Evolutionary conservation across 2,888 invertebrate genomes (phyloP).

Genomic region (Andrena trimmerana): DNA sequence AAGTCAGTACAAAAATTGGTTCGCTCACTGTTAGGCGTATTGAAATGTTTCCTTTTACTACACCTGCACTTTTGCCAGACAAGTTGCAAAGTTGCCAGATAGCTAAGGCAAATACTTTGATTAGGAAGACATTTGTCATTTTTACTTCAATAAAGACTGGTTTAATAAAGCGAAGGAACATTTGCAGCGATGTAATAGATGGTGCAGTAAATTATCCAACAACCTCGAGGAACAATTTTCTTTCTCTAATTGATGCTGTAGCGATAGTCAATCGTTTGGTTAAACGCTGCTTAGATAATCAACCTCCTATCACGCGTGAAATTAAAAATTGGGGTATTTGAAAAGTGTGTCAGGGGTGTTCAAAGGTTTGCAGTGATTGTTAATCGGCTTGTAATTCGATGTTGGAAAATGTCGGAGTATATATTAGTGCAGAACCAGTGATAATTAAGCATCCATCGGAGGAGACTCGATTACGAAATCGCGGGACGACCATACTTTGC

Average conservation of each 20-base stretch:
- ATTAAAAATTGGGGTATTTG: neutral
- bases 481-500: slow-evolving; percentile 18
- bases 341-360: slow-evolving; percentile 18
- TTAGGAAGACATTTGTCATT: too few species aligned
- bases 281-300: neutral
- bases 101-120: too few species aligned
- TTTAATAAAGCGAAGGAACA: too few species aligned
- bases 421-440: neutral
- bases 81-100: too few species aligned
- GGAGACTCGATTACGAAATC: slow-evolving; percentile 49
- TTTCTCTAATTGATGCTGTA: neutral
- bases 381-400: slow-evolving; percentile 4
- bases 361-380: neutral
- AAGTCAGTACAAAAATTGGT: too few species aligned
- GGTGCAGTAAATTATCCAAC: neutral
- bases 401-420: slow-evolving; percentile 14
- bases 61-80: too few species aligned
- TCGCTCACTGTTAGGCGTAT: too few species aligned
- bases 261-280: neutral
- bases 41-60: too few species aligned
- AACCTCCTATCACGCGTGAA: neutral
- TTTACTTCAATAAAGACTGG: too few species aligned
- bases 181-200: too few species aligned
- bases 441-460: slow-evolving; percentile 27
- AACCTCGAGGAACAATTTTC: neutral